Conservation (phyloP, 2,113 vertebrate genomes). For the Coracopsis vasa region DNA sequence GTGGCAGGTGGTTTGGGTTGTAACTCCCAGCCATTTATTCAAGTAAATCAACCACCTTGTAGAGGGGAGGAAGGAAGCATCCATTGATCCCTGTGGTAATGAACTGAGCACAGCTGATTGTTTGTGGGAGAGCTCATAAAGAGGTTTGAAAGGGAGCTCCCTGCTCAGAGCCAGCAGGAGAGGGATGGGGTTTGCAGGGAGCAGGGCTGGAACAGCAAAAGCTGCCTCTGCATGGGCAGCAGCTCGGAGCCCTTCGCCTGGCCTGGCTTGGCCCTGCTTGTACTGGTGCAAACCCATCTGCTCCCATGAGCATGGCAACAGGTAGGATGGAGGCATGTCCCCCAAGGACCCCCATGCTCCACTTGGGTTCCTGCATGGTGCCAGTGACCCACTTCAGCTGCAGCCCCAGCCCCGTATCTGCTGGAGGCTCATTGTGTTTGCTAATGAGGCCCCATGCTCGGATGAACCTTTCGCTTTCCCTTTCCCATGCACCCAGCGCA, state of each 20-base stretch:
- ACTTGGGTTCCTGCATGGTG: fast-evolving
- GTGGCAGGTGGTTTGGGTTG: neutral
- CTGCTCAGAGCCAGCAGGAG: neutral
- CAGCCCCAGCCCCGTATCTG: neutral
- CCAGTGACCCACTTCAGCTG: neutral
- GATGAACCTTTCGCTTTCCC: neutral
- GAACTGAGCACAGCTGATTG: neutral
- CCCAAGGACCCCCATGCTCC: neutral
- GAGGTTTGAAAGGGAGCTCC: neutral
- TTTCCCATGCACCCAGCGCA: neutral
- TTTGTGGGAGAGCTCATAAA: neutral
- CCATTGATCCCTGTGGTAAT: neutral
- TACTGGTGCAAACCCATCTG: neutral
- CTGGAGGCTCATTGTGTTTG: neutral
- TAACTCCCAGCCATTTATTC: neutral
- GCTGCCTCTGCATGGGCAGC: neutral
- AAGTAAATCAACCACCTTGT: neutral
- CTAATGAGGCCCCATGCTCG: neutral
- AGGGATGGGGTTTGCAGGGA: neutral
- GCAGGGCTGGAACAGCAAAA: neutral
- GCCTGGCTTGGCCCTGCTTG: neutral
- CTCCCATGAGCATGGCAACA: fast-evolving
- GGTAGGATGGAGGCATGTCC: neutral
- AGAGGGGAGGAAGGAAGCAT: neutral
- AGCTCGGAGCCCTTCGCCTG: neutral